A percentile compares a stretch with the other conserved stretches of the same genome.
Conservation (phyloP, 1,140 invertebrate species). For the Drosophila erecta region DNA sequence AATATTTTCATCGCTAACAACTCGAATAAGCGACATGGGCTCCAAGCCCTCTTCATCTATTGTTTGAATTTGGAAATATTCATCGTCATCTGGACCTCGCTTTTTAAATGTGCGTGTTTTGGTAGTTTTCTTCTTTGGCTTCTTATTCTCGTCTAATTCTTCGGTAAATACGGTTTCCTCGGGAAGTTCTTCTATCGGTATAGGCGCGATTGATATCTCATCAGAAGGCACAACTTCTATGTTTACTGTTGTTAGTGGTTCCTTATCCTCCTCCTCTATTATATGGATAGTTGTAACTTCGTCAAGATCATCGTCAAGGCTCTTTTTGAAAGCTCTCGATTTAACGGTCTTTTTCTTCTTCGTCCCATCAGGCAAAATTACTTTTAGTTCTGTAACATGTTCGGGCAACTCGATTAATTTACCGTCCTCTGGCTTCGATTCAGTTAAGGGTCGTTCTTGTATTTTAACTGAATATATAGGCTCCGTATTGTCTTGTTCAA, state of each 20-base stretch:
- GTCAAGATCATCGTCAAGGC: conserved; percentile 60
- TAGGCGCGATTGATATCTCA: conserved; percentile 50
- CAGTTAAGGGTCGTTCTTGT: conserved; percentile 52
- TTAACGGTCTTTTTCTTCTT: conserved; percentile 81
- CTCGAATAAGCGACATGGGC: conserved; percentile 77
- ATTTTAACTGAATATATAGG: conserved; percentile 59
- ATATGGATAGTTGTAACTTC: conserved; percentile 81
- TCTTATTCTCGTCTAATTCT: conserved; percentile 76
- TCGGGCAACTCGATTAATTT: conserved; percentile 75
- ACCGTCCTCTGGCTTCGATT: conserved; percentile 19
- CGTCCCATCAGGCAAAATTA: conserved; percentile 64
- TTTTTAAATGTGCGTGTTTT: conserved; percentile 83
- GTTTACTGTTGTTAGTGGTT: conserved; percentile 62
- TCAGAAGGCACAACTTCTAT: conserved; percentile 62
- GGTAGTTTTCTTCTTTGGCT: conserved; percentile 78
- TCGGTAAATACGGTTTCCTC: conserved; percentile 85
- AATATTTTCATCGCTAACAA: conserved; percentile 80
- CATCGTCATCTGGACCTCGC: conserved; percentile 67
- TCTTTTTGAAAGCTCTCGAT: conserved; percentile 70
- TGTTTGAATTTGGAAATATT: conserved; percentile 84
- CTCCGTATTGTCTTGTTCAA: conserved; percentile 64
- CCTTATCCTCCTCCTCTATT: conserved; percentile 81
- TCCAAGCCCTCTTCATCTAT: conserved; percentile 85
- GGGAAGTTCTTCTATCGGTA: conserved; percentile 74
- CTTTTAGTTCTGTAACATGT: conserved; percentile 84